Evolutionary conservation across 2,113 vertebrate genomes (phyloP), one percentile per base, ranked within the genome.

Genomic region (Chloroceryle aenea): DNA sequence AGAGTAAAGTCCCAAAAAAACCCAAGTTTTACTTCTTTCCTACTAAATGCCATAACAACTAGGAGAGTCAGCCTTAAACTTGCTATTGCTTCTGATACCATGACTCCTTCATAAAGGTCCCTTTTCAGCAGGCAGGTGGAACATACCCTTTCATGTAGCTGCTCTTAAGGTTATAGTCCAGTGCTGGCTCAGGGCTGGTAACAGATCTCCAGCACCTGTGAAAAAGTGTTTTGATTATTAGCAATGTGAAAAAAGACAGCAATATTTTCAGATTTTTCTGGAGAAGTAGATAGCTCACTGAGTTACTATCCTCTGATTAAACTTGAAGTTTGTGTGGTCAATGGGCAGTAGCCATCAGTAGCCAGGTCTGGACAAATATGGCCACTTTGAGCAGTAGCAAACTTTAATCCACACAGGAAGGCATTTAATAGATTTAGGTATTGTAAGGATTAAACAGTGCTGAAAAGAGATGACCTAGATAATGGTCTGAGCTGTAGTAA

Each of bases 381-480:
- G 32, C 20, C 17, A 45, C 53, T 83, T 86, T 26, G 12, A 73
- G 71, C 27, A 23, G 32, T 2, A 69, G 40, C 4, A 83, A 85
- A 86, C 85, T 69, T 76, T n/a, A 73, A 83, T 42, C 15, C 32
- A 83, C 32, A 42, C 11, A 62, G 59, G 75, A 90, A 80, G 25
- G 14, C 21, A 42, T 87, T 85, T 85, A 76, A 62, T 74, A 69
- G 42, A 53, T 90, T 45, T 83, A 88, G 20, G 15, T 80, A 55
- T 45, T 83, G 55, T 55, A 79, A 90, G 59, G 79, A 85, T 91
- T 87, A 94, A 58, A 23, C 36, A 73, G 26, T 48, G 14, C 40
- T 47, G 48, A 76, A 90, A 92, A 93, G 79, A 80, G n/a, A 80
- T 84, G 50, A 83, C 72, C 79, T 92, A 77, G 25, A 50, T 74